A percentile compares a stretch with the other conserved stretches of the same genome.
phyloP scores from a whole-genome alignment of 1,140 invertebrate species.

The Euura saliciscinereae region DNA sequence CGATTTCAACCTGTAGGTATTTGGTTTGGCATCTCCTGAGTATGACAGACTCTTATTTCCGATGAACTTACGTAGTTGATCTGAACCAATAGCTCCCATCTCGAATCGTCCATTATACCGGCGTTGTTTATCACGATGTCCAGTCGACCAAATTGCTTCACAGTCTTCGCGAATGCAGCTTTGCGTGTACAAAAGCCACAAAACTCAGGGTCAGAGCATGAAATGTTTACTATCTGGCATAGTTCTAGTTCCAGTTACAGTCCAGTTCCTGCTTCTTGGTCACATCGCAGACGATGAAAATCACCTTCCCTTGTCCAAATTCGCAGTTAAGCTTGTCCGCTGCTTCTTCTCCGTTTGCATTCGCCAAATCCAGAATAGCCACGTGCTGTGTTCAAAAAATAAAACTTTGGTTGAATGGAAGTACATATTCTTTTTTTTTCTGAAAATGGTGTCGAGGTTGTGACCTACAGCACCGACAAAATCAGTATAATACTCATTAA shows the following conservation, averaged over 20 bases:
- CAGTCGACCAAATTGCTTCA: conserved; percentile 54
- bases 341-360: conserved; percentile 43
- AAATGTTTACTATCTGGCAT: too few relatives aligned
- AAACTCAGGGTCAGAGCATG: too few relatives aligned
- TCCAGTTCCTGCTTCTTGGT: conserved; percentile 52
- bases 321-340: conserved; percentile 51
- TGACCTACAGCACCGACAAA: too few relatives aligned
- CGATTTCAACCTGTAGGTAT: too few relatives aligned
- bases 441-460: too few relatives aligned
- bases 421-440: too few relatives aligned
- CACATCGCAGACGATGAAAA: conserved; percentile 60
- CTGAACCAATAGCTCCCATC: conserved; percentile 52
- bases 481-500: too few relatives aligned
- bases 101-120: conserved; percentile 61
- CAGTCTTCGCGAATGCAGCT: conserved; percentile 48
- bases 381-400: too few relatives aligned
- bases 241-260: conserved; percentile 19
- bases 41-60: too few relatives aligned
- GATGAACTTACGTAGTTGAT: conserved; percentile 60
- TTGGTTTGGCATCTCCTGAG: too few relatives aligned
- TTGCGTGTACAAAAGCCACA: conserved; percentile 11
- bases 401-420: too few relatives aligned
- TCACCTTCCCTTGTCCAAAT: conserved; percentile 53
- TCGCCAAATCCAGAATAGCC: conserved; percentile 53
- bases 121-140: conserved; percentile 70